Percentiles rank a stretch among this genome's conserved stretches.
These are phyloP conservation scores for Limosa lapponica DNA, from an alignment of 2,797 vertebrate species.

Conservation along the genomic window DNA sequence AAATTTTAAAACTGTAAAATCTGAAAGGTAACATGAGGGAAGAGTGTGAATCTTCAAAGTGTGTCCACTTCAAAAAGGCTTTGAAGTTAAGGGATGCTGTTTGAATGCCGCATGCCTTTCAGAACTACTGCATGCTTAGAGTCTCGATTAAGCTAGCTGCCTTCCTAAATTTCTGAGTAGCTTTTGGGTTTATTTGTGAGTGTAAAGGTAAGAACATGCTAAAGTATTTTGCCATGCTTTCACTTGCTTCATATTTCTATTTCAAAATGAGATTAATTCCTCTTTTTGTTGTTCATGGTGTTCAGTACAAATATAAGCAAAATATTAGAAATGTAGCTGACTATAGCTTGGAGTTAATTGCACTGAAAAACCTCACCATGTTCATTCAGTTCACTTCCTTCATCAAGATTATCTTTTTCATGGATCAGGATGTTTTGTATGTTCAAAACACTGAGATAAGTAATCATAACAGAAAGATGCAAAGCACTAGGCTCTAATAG, in stretches of 20 bases:
- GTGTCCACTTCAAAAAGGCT: background rate
- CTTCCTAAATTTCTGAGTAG: background rate
- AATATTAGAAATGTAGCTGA: background rate
- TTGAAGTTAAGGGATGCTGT: constrained; percentile 21
- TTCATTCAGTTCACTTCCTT: background rate
- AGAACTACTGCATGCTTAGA: background rate
- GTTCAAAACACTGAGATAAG: background rate
- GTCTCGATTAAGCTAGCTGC: background rate
- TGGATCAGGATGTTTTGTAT: background rate
- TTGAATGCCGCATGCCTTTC: background rate
- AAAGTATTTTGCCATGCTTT: background rate
- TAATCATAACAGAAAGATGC: background rate
- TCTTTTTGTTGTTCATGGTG: background rate
- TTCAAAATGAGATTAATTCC: background rate
- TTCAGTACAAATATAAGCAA: background rate
- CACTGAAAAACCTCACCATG: background rate
- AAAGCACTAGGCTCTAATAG: background rate
- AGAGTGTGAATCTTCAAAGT: background rate
- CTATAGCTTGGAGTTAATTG: background rate
- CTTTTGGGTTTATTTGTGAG: background rate
- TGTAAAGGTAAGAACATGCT: background rate
- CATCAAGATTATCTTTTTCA: background rate
- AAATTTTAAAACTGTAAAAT: constrained; percentile 20
- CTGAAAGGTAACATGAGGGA: background rate
- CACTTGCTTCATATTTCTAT: background rate